Evolutionary conservation across 2,113 vertebrate genomes (phyloP), one percentile per base, ranked within the genome.

Genomic region (Alosa alosa): DNA sequence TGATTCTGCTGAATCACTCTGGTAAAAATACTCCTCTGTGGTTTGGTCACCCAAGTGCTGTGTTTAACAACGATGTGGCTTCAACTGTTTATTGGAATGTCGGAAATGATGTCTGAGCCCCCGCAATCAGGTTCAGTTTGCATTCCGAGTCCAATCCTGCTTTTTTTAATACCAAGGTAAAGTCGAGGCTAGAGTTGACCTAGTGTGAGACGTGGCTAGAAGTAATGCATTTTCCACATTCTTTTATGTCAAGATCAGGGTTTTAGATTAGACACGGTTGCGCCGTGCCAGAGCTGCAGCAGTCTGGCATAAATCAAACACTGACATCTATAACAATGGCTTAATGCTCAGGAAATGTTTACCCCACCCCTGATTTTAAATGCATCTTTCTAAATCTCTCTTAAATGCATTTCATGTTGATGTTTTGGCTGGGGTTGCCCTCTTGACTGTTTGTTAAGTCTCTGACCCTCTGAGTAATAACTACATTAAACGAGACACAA

Each of bases 151-250:
- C 82, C 82, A 83, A 87, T 89, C 64, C 36, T 39, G 49, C 3
- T 36, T 78, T 78, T 36, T 46, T 72, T 72, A 49, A 83, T 88
- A 45, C 13, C 49, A 44, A 13, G 52, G 46, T 46, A 85, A 85
- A 82, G 64, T 82, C 50, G 84, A 45, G 44, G 41, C 55, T 83
- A 81, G 78, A 6, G n/a, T 87, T 87, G 87, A 72, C 78, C 72
- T 36, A 84, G 83, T 89, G 31, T 41, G 25, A 82, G 50, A 82
- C 45, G 36, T 83, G 81, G 87, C 52, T 78, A 86, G 36, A 85
- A 72, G 82, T 88, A 45, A 83, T 86, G 75, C 84, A 86, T 90
- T 91, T 85, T 87, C 78, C 13, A 68, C 50, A 90, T 91, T 84
- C 84, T 52, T 88, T 52, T 0, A 1, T 47, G 36, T 84, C 36